Conservation (phyloP, 2,888 invertebrate genomes). For the Gonocerus acuteangulatus region DNA sequence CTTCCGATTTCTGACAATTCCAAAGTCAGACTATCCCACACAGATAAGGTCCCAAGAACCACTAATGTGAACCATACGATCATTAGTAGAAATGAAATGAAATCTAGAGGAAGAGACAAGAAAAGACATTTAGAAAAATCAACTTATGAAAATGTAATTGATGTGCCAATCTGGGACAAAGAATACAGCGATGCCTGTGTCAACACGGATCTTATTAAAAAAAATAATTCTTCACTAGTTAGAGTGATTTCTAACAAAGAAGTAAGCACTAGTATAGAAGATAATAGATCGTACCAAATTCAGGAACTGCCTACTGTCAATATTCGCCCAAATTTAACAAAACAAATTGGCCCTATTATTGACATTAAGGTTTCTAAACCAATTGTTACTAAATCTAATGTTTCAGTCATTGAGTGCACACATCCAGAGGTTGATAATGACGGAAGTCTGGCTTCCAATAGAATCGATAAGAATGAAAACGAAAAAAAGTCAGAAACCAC, state of each 20-base stretch:
- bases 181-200: conserved; percentile 7
- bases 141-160: not conserved
- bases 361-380: conserved; percentile 23
- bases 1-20: too few relatives aligned
- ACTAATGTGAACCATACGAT: too few relatives aligned
- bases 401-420: conserved; percentile 12
- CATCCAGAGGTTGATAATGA: not conserved
- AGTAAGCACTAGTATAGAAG: not conserved
- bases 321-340: conserved; percentile 29
- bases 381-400: conserved; percentile 10
- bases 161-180: not conserved
- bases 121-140: too few relatives aligned
- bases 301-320: conserved; percentile 31
- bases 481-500: not conserved
- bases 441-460: too few relatives aligned
- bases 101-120: too few relatives aligned
- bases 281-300: conserved; percentile 7
- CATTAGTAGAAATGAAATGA: too few relatives aligned
- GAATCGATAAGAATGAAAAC: too few relatives aligned
- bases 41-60: too few relatives aligned
- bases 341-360: conserved; percentile 29
- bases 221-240: conserved; percentile 3
- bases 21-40: too few relatives aligned
- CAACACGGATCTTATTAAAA: conserved; percentile 5
- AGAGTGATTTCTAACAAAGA: conserved; percentile 7